Conservation (phyloP, 2,113 vertebrate genomes). For the Toxotes chatareus region DNA sequence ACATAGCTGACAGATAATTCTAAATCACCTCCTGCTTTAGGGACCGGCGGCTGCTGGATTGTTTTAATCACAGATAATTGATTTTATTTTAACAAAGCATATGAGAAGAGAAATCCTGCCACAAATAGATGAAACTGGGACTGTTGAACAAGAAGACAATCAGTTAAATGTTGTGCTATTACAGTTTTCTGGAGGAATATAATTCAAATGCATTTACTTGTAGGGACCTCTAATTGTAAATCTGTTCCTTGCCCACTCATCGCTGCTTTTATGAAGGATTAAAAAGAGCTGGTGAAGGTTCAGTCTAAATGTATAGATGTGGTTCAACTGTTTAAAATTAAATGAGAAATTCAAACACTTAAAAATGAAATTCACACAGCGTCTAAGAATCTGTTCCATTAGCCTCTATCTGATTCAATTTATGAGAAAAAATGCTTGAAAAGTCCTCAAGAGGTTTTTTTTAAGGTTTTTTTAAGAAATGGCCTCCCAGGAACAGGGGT, state of each 20-base stretch:
- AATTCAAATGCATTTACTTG: conserved; percentile 26
- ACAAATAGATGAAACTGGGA: conserved; percentile 43
- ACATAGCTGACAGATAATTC: conserved; percentile 66
- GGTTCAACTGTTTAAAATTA: neutral
- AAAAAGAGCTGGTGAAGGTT: conserved; percentile 17
- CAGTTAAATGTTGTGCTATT: conserved; percentile 12
- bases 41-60: conserved; percentile 58
- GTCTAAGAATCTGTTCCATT: conserved; percentile 8
- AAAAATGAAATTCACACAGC: neutral
- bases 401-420: neutral
- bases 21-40: conserved; percentile 69
- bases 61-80: conserved; percentile 77
- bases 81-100: conserved; percentile 69
- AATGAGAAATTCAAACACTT: conserved; percentile 16
- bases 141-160: conserved; percentile 42
- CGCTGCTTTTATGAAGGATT: conserved; percentile 18
- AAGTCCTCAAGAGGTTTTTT: neutral
- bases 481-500: conserved; percentile 16
- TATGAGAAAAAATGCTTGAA: conserved; percentile 6
- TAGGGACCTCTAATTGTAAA: conserved; percentile 19
- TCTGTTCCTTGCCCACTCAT: conserved; percentile 14
- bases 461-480: conserved; percentile 54
- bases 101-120: conserved; percentile 48
- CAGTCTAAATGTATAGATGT: neutral
- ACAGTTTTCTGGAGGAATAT: conserved; percentile 9